Percentiles rank a stretch among this genome's conserved stretches.
These are phyloP conservation scores for Harpagoxenus sublaevis DNA, from an alignment of 2,888 invertebrate genomes.

Conservation along the genomic window DNA sequence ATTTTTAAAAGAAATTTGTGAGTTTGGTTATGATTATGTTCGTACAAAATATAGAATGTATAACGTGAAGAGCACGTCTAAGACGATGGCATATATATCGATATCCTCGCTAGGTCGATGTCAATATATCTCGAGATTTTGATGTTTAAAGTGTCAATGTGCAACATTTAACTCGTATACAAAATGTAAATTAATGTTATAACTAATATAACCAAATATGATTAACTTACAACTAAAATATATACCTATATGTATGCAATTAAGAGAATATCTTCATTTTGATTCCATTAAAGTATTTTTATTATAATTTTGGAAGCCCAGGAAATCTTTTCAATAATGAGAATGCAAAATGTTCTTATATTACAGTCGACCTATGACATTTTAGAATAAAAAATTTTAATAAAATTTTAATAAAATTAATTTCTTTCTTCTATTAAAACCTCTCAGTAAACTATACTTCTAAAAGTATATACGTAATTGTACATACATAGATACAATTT, in stretches of 20 bases:
- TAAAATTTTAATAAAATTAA: background rate
- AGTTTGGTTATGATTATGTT: conserved; percentile 14
- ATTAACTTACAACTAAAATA: background rate
- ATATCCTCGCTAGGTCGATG: conserved; percentile 14
- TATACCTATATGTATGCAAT: background rate
- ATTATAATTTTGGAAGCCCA: background rate
- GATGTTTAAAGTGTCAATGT: background rate
- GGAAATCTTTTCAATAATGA: background rate
- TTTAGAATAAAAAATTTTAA: background rate
- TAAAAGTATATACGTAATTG: background rate
- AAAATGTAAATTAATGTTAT: background rate
- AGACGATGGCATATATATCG: conserved; percentile 47
- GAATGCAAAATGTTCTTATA: background rate
- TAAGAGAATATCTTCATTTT: background rate
- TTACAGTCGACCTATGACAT: background rate
- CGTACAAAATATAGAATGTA: conserved; percentile 53
- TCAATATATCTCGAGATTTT: conserved; percentile 30
- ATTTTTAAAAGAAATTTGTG: conserved; percentile 10
- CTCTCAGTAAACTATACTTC: background rate
- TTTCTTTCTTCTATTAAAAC: background rate
- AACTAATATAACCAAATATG: background rate
- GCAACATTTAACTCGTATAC: background rate
- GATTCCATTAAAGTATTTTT: background rate
- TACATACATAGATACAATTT: background rate
- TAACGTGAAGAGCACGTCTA: conserved; percentile 21